phyloP scores from a whole-genome alignment of 1,140 invertebrate species.

The Lanistes nyassanus region DNA sequence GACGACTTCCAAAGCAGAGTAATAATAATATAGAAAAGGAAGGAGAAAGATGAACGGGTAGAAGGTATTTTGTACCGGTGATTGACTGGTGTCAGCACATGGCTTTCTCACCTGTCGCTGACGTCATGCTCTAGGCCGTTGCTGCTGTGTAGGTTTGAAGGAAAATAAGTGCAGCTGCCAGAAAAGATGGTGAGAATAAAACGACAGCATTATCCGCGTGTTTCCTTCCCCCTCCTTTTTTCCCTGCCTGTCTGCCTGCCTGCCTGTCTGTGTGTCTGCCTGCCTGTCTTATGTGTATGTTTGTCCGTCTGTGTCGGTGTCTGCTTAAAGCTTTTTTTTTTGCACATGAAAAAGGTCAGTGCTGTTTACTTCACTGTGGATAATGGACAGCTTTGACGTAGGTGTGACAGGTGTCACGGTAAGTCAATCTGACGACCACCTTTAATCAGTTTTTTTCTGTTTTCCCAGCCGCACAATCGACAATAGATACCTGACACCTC shows the following conservation, averaged over 20 bases:
- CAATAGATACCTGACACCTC: too few relatives aligned
- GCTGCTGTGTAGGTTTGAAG: not conserved
- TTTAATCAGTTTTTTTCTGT: too few relatives aligned
- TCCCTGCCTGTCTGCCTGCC: not conserved
- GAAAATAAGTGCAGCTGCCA: not conserved
- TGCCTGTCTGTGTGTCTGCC: constrained; percentile 13
- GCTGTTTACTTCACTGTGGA: not conserved
- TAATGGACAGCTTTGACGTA: too few relatives aligned
- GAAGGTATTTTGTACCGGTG: not conserved
- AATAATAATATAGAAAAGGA: too few relatives aligned
- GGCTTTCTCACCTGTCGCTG: constrained; percentile 1
- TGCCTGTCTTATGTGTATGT: constrained; percentile 21
- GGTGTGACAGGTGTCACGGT: too few relatives aligned
- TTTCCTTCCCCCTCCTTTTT: not conserved
- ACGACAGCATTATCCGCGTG: not conserved
- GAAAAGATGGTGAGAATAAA: not conserved
- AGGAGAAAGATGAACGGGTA: too few relatives aligned
- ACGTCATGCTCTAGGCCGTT: not conserved
- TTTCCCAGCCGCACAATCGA: too few relatives aligned
- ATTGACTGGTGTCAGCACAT: not conserved
- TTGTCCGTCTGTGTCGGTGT: not conserved
- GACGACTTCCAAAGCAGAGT: too few relatives aligned
- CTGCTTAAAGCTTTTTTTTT: not conserved
- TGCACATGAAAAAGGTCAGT: not conserved
- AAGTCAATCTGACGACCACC: too few relatives aligned